Conservation (phyloP, 2,113 vertebrate genomes). For the Stegostoma tigrinum region DNA sequence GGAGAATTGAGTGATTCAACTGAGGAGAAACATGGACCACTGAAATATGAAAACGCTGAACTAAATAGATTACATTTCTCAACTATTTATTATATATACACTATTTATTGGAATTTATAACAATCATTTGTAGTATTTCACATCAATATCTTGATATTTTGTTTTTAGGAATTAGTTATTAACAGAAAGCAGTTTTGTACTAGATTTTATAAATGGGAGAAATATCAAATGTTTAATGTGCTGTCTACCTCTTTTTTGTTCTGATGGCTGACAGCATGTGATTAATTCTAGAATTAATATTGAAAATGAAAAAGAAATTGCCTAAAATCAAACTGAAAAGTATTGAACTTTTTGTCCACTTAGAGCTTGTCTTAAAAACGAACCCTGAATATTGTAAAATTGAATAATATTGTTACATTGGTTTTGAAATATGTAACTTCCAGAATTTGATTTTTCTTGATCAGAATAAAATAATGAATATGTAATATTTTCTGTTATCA, state of each 20-base stretch:
- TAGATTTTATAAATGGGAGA: not conserved
- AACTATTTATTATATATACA: conserved; percentile 15
- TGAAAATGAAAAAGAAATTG: conserved; percentile 1
- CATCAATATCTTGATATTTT: not conserved
- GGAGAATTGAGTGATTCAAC: not conserved
- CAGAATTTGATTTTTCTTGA: not conserved
- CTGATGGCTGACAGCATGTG: not conserved
- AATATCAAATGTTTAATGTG: not conserved
- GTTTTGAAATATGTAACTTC: not conserved
- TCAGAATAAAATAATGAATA: conserved; percentile 19
- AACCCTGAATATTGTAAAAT: not conserved
- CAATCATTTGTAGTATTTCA: not conserved
- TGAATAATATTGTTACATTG: conserved; percentile 10
- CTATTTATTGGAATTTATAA: conserved; percentile 23
- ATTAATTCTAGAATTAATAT: not conserved
- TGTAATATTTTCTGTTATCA: not conserved
- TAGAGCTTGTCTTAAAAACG: not conserved
- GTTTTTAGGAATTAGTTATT: conserved; percentile 16
- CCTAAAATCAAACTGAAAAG: not conserved
- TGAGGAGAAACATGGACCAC: not conserved
- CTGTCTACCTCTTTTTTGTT: conserved; percentile 2
- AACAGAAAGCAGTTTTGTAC: not conserved
- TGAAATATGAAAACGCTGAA: not conserved
- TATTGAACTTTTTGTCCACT: not conserved
- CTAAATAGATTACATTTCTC: not conserved